Base-by-base conservation (phyloP, 2,888 invertebrate genomes). In the Drosophila acutilabella region DNA sequence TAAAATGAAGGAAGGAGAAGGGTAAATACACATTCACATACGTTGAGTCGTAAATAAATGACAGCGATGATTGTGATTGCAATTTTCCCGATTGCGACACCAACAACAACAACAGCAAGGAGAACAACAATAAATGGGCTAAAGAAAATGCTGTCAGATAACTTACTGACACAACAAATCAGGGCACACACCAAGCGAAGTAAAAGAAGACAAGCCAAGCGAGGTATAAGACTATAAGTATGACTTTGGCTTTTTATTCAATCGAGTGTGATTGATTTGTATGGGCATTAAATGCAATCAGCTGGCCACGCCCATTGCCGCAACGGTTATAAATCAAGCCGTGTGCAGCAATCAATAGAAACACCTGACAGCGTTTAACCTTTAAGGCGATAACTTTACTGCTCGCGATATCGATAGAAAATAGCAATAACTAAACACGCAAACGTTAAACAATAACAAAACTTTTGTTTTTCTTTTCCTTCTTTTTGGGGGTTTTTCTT, bases 211-310 rank as follows among this genome's bases (percentile, higher is more conserved):
- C 41, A 33, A 52, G 13, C 36, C 36, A 36, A 36, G 13, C 36
- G 11, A 36, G 36, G 13, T 36, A 36, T 36, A 36, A 36, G 26
- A 14, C 41, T 13, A 4, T 11, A 30, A 36, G 36, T 40, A 36
- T 16, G 14, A 42, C 44, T 18, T 44, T 26, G 41, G 30, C 30
- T 30, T 52, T 65, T 40, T n/a, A 36, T 48, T 38, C 64, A 60
- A 54, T 64, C 45, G 40, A 62, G 40, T 81, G 85, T 81, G 85
- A 86, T 84, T 86, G 85, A 86, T 87, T 89, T 65, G 74, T 50
- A 50, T 62, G 71, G 66, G 61, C 88, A 87, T 84, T 84, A 79
- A 81, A 81, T 74, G 81, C 81, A 87, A 84, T 84, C 88, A 86
- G 52, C 69, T 74, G 58, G 65, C 61, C 79, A 67, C 69, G 71